Conservation (phyloP, 2,888 invertebrate species). For the Selenia dentaria region DNA sequence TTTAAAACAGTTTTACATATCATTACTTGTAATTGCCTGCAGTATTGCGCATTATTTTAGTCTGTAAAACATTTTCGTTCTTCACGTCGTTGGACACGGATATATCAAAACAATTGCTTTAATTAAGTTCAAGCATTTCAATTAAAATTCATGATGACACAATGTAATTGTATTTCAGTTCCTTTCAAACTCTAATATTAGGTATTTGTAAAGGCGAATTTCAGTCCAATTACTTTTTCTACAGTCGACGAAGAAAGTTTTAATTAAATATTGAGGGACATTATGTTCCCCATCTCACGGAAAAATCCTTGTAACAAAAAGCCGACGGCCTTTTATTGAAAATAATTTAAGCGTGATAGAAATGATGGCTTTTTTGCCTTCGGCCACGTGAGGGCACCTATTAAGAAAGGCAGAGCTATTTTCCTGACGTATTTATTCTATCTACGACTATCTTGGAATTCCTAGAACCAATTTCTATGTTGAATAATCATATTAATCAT, state of each 20-base stretch:
- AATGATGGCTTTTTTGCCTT: constrained; percentile 12
- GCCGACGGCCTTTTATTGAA: constrained; percentile 49
- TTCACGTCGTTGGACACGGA: too few relatives aligned
- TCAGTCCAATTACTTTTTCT: constrained; percentile 58
- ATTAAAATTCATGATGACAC: constrained; percentile 26
- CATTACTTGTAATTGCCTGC: too few relatives aligned
- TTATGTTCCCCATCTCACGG: constrained; percentile 53
- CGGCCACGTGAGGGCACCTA: constrained; percentile 4
- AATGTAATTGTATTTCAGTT: constrained; percentile 31
- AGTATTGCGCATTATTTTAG: too few relatives aligned
- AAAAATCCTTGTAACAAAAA: constrained; percentile 57
- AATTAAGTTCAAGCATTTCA: constrained; percentile 17
- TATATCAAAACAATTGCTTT: too few relatives aligned
- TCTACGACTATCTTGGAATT: not conserved
- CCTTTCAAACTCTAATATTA: constrained; percentile 35
- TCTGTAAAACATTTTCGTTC: too few relatives aligned
- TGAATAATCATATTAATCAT: not conserved
- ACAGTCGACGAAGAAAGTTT: constrained; percentile 55
- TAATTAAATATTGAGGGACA: constrained; percentile 72
- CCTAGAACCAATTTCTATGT: not conserved
- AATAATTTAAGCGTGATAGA: constrained; percentile 40
- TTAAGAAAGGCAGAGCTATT: not conserved
- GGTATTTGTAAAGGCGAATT: constrained; percentile 49
- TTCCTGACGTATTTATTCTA: not conserved
- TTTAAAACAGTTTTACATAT: too few relatives aligned